A percentile compares a stretch with the other conserved stretches of the same genome.
phyloP scores from a whole-genome alignment of 2,113 vertebrate species.

The Xiphorhynchus elegans region DNA sequence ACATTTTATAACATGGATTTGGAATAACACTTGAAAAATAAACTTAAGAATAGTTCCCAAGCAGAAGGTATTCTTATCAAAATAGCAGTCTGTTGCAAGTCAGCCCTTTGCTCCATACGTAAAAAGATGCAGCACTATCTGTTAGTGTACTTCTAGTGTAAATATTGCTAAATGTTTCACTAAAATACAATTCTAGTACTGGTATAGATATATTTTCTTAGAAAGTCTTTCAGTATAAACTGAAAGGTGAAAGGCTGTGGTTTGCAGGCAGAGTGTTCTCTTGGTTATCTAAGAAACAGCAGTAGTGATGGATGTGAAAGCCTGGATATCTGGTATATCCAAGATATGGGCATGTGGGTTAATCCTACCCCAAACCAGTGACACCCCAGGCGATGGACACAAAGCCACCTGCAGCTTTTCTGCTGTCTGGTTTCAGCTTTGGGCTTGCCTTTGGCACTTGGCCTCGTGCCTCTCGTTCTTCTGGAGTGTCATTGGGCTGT shows the following conservation, averaged over 20 bases:
- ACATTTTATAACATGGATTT: constrained; percentile 46
- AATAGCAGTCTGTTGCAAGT: constrained; percentile 55
- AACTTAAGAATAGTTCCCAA: constrained; percentile 35
- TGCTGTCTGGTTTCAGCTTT: background rate
- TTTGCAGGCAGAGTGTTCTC: background rate
- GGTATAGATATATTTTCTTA: background rate
- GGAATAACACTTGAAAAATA: constrained; percentile 46
- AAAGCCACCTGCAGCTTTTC: background rate
- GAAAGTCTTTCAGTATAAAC: background rate
- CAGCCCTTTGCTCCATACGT: constrained; percentile 38
- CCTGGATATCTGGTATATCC: background rate
- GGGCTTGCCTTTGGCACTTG: no score
- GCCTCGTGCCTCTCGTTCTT: background rate
- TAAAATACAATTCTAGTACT: background rate
- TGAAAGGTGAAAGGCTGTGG: background rate
- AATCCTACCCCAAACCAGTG: background rate
- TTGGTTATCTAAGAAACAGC: background rate
- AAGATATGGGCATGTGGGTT: fast-evolving
- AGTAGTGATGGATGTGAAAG: background rate
- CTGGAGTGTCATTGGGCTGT: background rate
- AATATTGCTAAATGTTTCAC: constrained; percentile 27
- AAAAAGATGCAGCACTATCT: constrained; percentile 36
- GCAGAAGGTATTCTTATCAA: constrained; percentile 61
- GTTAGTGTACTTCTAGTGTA: constrained; percentile 9
- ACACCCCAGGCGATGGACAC: background rate